phyloP scores from a whole-genome alignment of 2,797 vertebrate genomes.

The Alosa sapidissima region DNA sequence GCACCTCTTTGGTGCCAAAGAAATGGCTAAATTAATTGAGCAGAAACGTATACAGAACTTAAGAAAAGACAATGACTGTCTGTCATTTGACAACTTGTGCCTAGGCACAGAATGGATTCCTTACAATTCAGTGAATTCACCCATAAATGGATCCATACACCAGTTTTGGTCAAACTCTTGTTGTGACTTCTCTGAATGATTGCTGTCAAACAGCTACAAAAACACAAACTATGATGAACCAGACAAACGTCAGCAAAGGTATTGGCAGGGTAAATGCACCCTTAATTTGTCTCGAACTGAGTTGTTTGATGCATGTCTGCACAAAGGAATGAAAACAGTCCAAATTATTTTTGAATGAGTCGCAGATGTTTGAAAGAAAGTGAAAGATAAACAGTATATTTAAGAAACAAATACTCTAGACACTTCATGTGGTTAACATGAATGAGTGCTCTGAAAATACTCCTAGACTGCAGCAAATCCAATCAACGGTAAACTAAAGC shows the following conservation, averaged over 20 bases:
- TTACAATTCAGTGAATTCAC: neutral
- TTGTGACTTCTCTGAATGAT: neutral
- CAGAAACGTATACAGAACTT: neutral
- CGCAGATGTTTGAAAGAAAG: conserved; percentile 15
- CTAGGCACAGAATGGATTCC: neutral
- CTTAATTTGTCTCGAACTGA: neutral
- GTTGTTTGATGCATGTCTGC: neutral
- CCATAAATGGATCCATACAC: neutral
- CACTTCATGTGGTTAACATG: conserved; percentile 10
- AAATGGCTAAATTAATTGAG: neutral
- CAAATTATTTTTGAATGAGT: neutral
- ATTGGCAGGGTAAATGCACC: neutral
- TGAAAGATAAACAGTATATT: neutral
- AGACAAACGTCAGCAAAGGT: neutral
- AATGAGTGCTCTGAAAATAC: neutral
- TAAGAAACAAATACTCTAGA: neutral
- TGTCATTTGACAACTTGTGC: neutral
- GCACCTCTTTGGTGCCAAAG: neutral
- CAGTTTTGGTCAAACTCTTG: neutral
- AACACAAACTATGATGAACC: neutral
- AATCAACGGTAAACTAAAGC: conserved; percentile 5
- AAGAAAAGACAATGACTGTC: neutral
- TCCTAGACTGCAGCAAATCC: neutral
- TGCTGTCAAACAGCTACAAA: neutral
- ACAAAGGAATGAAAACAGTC: conserved; percentile 3